phyloP scores from a whole-genome alignment of 1,140 invertebrate species.

The Telenomus remus region DNA sequence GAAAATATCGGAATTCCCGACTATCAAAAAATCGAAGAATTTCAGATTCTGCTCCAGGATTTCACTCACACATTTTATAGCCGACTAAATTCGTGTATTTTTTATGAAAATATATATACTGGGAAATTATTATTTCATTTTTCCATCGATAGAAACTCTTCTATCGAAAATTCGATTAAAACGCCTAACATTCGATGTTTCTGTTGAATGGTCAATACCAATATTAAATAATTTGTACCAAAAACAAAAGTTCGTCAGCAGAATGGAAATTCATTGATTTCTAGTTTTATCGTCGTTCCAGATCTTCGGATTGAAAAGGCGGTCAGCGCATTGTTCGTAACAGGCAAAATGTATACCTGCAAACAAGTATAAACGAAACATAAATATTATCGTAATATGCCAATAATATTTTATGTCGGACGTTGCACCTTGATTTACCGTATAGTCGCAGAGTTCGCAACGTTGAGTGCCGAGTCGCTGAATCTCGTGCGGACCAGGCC shows the following conservation, averaged over 20 bases:
- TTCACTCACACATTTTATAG: too few species aligned
- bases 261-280: conserved; percentile 26
- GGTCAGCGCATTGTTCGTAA: conserved; percentile 37
- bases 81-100: too few species aligned
- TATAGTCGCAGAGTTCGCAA: conserved; percentile 42
- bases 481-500: conserved; percentile 17
- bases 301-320: conserved; percentile 15
- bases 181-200: too few species aligned
- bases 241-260: neutral
- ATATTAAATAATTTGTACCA: too few species aligned
- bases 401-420: conserved; percentile 49
- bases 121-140: too few species aligned
- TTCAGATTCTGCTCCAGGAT: neutral
- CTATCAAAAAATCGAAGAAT: neutral
- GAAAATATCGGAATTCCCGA: neutral
- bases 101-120: too few species aligned
- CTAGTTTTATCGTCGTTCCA: conserved; percentile 31
- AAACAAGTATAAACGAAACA: conserved; percentile 44
- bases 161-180: too few species aligned
- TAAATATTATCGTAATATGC: conserved; percentile 50
- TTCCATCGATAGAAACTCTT: too few species aligned
- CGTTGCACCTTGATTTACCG: conserved; percentile 44
- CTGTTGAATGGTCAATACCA: too few species aligned
- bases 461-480: conserved; percentile 4
- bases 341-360: conserved; percentile 24